Conservation (phyloP, 2,888 invertebrate genomes). For the Standfussiana lucernea region DNA sequence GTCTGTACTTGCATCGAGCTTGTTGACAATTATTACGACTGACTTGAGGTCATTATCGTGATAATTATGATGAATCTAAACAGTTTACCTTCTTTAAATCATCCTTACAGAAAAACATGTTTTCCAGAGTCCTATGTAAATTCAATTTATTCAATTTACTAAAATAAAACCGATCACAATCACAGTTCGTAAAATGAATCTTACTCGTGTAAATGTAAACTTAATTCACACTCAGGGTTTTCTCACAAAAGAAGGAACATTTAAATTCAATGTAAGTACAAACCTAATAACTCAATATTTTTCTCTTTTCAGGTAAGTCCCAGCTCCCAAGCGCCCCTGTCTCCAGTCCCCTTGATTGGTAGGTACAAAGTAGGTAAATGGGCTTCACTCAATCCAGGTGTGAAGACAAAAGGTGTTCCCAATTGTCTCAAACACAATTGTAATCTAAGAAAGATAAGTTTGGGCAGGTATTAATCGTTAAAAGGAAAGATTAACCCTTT, state of each 20-base stretch:
- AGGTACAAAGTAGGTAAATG: conserved; percentile 47
- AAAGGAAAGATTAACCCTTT: conserved; percentile 60
- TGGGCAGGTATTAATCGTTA: conserved; percentile 50
- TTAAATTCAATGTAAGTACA: conserved; percentile 5
- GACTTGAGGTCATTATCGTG: background rate
- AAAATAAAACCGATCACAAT: too few relatives aligned
- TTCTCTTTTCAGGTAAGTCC: conserved; percentile 69
- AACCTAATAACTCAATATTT: conserved; percentile 23
- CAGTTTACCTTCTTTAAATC: too few relatives aligned
- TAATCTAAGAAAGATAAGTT: conserved; percentile 64
- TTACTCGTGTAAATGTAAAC: background rate
- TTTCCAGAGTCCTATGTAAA: too few relatives aligned
- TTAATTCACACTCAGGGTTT: background rate
- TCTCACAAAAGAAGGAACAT: background rate
- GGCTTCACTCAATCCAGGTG: conserved; percentile 56
- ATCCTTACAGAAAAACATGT: too few relatives aligned
- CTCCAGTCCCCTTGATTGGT: conserved; percentile 29
- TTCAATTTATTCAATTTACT: too few relatives aligned
- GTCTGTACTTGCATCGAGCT: background rate
- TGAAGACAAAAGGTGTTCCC: conserved; percentile 61
- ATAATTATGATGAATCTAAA: background rate
- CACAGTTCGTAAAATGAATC: background rate
- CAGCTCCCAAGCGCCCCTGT: conserved; percentile 11
- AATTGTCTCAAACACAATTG: conserved; percentile 64
- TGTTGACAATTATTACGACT: background rate